Evolutionary conservation across 2,113 vertebrate species (phyloP).

Genomic region (Corvus moneduloides): DNA sequence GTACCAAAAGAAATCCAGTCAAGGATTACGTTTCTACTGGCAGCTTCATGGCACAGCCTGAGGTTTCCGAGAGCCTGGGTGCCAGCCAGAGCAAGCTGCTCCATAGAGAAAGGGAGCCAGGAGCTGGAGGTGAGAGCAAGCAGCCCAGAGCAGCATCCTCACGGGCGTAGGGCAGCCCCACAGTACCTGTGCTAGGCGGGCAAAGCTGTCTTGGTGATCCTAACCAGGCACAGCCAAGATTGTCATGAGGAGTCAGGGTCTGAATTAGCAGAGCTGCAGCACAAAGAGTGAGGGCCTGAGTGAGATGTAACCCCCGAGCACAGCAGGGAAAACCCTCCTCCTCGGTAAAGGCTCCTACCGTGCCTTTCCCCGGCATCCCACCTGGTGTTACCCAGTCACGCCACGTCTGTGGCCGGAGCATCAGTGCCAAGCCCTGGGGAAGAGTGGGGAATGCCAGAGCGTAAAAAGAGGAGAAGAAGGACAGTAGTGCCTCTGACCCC

Average conservation of each 20-base stretch:
- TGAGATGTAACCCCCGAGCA: neutral
- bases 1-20: neutral
- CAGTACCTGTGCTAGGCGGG: rapidly evolving
- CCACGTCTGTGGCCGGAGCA: neutral
- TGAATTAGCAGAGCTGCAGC: neutral
- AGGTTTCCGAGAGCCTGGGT: neutral
- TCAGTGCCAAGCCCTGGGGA: too few relatives aligned
- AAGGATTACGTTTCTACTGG: neutral
- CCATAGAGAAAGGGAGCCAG: neutral
- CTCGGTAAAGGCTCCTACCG: rapidly evolving
- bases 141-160: neutral
- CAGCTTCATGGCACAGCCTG: neutral
- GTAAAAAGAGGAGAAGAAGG: neutral
- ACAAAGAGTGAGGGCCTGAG: too few relatives aligned
- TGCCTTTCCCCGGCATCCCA: neutral
- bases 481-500: neutral
- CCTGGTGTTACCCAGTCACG: neutral
- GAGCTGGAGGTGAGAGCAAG: neutral
- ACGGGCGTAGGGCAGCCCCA: neutral
- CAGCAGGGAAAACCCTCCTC: neutral
- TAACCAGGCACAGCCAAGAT: neutral
- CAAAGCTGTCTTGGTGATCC: neutral
- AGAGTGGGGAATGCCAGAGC: neutral
- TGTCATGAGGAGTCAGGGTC: neutral
- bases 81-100: neutral